Evolutionary conservation across 2,888 invertebrate species (phyloP).

Genomic region (Serripes groenlandicus): DNA sequence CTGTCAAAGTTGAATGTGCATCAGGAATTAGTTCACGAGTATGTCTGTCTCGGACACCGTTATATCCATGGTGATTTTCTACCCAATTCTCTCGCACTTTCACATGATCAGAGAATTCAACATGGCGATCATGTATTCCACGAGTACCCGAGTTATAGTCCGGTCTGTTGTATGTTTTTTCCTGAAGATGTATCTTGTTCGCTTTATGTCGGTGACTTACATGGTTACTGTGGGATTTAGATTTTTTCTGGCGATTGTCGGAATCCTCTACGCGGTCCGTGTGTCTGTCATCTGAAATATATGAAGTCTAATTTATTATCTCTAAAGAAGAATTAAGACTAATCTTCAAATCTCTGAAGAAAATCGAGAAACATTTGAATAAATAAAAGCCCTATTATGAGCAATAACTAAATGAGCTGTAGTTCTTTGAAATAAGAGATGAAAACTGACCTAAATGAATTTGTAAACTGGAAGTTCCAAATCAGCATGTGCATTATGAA

Average conservation of each 20-base stretch:
- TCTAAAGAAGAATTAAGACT: too few relatives aligned
- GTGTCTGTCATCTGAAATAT: constrained; percentile 68
- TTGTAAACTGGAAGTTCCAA: too few relatives aligned
- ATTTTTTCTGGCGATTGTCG: constrained; percentile 28
- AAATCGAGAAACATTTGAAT: too few relatives aligned
- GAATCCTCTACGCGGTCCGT: constrained; percentile 43
- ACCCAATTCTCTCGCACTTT: constrained; percentile 38
- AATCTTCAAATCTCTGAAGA: too few relatives aligned
- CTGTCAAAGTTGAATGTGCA: constrained; percentile 73
- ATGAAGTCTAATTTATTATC: background rate
- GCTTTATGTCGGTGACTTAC: constrained; percentile 38
- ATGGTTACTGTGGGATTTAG: constrained; percentile 34
- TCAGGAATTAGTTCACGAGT: constrained; percentile 12
- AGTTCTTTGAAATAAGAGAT: too few relatives aligned
- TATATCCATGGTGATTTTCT: constrained; percentile 43
- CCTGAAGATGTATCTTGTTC: constrained; percentile 39
- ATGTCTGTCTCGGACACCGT: background rate
- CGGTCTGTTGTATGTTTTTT: constrained; percentile 49
- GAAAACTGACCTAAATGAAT: too few relatives aligned
- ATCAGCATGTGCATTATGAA: too few relatives aligned
- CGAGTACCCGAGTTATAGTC: background rate
- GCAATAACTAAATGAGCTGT: too few relatives aligned
- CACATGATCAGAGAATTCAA: constrained; percentile 60
- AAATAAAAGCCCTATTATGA: too few relatives aligned
- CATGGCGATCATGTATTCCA: constrained; percentile 40